Evolutionary conservation across 2,888 invertebrate species (phyloP).

Genomic region (Hymenopus coronatus): DNA sequence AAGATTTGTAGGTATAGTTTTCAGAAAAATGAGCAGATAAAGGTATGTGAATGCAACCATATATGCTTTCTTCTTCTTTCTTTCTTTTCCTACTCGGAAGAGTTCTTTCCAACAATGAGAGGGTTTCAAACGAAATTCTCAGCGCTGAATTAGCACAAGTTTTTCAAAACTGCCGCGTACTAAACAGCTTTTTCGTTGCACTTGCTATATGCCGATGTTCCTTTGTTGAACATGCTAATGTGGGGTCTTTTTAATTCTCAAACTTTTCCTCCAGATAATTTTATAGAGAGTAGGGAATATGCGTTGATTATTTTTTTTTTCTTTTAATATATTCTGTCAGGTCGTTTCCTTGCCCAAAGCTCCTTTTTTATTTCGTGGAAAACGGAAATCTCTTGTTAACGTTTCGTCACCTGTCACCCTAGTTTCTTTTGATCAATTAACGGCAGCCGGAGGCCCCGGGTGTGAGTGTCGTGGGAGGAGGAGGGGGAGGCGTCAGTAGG

Average conservation of each 20-base stretch:
- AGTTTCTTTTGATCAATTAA: constrained; percentile 27
- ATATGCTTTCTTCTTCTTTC: too few relatives aligned
- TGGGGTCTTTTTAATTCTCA: neutral
- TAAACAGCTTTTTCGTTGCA: too few relatives aligned
- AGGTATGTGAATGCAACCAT: too few relatives aligned
- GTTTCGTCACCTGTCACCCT: constrained; percentile 19
- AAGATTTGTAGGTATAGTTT: too few relatives aligned
- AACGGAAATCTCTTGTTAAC: constrained; percentile 14
- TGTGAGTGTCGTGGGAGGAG: neutral
- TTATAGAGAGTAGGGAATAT: neutral
- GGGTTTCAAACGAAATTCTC: too few relatives aligned
- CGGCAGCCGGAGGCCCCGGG: constrained; percentile 1
- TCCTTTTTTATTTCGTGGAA: neutral
- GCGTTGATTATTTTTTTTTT: neutral
- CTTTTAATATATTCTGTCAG: constrained; percentile 9
- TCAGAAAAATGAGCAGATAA: too few relatives aligned
- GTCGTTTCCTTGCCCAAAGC: neutral
- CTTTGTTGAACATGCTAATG: neutral
- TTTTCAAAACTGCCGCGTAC: neutral
- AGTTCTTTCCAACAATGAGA: neutral
- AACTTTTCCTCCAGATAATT: neutral
- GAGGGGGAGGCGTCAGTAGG: neutral
- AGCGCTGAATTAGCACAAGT: neutral
- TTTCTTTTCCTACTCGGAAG: too few relatives aligned
- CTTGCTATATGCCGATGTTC: neutral